phyloP scores from a whole-genome alignment of 2,797 vertebrate genomes.

The Spatula clypeata region DNA sequence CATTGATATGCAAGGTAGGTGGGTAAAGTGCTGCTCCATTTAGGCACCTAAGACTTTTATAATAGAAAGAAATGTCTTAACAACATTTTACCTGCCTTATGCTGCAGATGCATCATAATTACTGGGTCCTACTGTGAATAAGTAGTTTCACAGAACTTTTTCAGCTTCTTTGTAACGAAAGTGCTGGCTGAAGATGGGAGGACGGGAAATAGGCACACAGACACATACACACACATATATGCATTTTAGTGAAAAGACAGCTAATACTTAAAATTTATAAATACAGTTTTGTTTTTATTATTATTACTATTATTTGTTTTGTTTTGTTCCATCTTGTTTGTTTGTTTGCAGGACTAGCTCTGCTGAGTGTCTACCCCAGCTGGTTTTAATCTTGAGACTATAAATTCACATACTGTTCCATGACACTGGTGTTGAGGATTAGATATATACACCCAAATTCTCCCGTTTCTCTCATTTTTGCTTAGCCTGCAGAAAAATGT shows the following conservation, averaged over 20 bases:
- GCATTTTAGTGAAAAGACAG: neutral
- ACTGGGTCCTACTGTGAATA: neutral
- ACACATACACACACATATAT: no score
- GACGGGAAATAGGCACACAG: neutral
- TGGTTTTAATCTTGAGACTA: constrained; percentile 39
- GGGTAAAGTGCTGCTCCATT: neutral
- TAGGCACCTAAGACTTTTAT: neutral
- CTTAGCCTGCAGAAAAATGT: constrained; percentile 47
- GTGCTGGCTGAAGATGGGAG: neutral
- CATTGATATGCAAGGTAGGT: neutral
- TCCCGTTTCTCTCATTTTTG: constrained; percentile 54
- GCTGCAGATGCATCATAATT: constrained; percentile 2
- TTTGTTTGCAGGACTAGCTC: neutral
- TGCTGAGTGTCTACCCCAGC: constrained; percentile 11
- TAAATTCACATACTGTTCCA: constrained; percentile 17
- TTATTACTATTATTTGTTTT: neutral
- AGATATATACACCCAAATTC: neutral
- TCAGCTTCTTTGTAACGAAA: neutral
- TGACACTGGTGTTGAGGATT: neutral
- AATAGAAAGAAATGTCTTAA: constrained; percentile 39
- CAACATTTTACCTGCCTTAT: constrained; percentile 44
- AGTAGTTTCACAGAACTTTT: constrained; percentile 30
- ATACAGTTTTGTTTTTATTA: neutral
- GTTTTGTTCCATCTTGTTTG: neutral
- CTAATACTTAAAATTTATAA: constrained; percentile 33